phyloP scores from a whole-genome alignment of 2,113 vertebrate genomes.

The Panthera tigris region DNA sequence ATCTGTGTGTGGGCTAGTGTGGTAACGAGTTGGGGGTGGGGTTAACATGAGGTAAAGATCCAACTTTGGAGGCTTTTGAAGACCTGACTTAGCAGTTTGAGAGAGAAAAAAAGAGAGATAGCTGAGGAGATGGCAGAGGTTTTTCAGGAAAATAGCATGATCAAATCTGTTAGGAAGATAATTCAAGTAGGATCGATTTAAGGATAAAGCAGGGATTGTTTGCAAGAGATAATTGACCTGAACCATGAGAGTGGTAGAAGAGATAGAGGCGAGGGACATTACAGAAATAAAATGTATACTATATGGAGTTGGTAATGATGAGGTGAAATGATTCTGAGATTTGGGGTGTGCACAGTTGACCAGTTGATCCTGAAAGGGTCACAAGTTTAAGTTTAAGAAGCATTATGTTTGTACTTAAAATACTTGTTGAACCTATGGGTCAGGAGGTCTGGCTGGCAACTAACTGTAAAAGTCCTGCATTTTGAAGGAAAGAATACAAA shows the following conservation, averaged over 20 bases:
- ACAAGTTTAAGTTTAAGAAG: slow-evolving; percentile 36
- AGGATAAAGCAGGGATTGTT: background rate
- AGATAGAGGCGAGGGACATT: background rate
- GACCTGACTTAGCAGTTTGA: background rate
- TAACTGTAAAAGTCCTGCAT: slow-evolving; percentile 55
- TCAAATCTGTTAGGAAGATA: background rate
- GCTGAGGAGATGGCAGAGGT: background rate
- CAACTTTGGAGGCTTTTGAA: background rate
- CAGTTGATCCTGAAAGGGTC: background rate
- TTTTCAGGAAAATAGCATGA: background rate
- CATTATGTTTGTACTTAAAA: slow-evolving; percentile 66
- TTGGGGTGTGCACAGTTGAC: background rate
- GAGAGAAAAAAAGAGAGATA: background rate
- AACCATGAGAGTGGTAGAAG: background rate
- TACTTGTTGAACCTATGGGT: slow-evolving; percentile 48
- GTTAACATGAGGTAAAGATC: background rate
- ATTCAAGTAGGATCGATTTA: background rate
- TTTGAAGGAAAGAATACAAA: slow-evolving; percentile 66
- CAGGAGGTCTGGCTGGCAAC: slow-evolving; percentile 55
- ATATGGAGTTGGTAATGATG: background rate
- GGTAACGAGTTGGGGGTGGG: background rate
- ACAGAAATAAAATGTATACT: background rate
- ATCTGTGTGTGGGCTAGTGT: background rate
- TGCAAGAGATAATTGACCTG: background rate
- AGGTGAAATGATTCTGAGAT: background rate